Conservation (phyloP, 1,140 invertebrate species). For the Acromyrmex heyeri region DNA sequence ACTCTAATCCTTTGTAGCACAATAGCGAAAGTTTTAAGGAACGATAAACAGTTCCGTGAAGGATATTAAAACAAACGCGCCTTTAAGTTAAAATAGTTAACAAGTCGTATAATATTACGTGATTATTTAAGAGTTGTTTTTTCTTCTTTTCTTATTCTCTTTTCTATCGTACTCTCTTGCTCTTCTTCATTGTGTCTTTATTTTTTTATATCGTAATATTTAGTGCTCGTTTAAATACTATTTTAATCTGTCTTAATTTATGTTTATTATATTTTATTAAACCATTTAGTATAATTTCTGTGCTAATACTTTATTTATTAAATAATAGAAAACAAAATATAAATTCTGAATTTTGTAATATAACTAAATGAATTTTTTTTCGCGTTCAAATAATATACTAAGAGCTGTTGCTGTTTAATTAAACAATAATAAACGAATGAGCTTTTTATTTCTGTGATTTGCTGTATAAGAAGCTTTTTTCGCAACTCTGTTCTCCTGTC, state of each 20-base stretch:
- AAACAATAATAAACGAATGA: conserved; percentile 28
- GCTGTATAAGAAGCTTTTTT: background rate
- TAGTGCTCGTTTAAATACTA: background rate
- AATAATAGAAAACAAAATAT: background rate
- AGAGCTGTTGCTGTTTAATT: background rate
- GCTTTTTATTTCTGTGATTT: background rate
- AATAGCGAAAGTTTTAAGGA: conserved; percentile 37
- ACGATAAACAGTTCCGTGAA: conserved; percentile 35
- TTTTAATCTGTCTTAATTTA: background rate
- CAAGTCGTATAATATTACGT: conserved; percentile 5
- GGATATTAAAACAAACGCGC: conserved; percentile 6
- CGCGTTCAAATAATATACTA: background rate
- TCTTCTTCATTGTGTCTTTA: background rate
- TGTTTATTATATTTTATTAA: background rate
- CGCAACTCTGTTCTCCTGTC: background rate
- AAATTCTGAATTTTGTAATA: background rate
- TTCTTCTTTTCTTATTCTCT: background rate
- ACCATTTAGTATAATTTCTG: background rate
- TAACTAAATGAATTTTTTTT: background rate
- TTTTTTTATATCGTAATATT: background rate
- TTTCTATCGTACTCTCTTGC: background rate
- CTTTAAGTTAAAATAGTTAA: conserved; percentile 26
- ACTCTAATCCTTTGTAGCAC: conserved; percentile 34
- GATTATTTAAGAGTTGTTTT: background rate
- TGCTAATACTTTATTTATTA: background rate